phyloP scores from a whole-genome alignment of 1,140 invertebrate genomes.

The Tetranychus cinnabarinus region DNA sequence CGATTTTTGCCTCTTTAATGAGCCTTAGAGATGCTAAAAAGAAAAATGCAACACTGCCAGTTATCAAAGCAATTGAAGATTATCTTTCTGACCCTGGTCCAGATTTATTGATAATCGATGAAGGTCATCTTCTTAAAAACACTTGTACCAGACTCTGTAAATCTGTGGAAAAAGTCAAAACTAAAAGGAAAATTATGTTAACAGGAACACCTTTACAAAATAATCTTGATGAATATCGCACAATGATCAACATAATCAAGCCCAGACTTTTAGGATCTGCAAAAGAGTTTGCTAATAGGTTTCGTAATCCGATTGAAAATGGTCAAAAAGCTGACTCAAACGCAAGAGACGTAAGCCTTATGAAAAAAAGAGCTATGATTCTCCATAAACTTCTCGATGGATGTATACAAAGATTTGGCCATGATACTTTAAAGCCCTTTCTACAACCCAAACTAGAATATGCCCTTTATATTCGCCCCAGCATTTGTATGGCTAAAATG shows the following conservation, averaged over 20 bases:
- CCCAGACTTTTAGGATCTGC: slow-evolving; percentile 69
- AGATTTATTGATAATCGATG: slow-evolving; percentile 81
- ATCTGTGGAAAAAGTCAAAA: slow-evolving; percentile 69
- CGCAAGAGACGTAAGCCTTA: background rate
- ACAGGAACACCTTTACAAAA: slow-evolving; percentile 25
- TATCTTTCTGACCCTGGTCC: slow-evolving; percentile 45
- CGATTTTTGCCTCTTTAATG: slow-evolving; percentile 32
- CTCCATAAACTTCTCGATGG: background rate
- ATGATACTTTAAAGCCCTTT: background rate
- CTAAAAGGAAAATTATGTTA: slow-evolving; percentile 53
- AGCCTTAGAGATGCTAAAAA: slow-evolving; percentile 53
- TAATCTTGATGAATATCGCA: slow-evolving; percentile 35
- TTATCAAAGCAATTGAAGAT: background rate
- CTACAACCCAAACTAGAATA: background rate
- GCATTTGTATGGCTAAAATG: background rate
- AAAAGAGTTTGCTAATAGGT: slow-evolving; percentile 85
- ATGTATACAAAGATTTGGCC: slow-evolving; percentile 15
- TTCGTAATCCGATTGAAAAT: slow-evolving; percentile 3
- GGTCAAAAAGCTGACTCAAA: background rate
- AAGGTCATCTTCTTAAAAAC: slow-evolving; percentile 89
- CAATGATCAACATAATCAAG: slow-evolving; percentile 84
- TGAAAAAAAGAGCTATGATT: background rate
- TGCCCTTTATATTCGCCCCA: background rate
- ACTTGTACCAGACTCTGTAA: slow-evolving; percentile 73
- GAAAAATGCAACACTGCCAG: background rate